Conservation (phyloP, 2,113 vertebrate genomes). For the Periophthalmus modestus region DNA sequence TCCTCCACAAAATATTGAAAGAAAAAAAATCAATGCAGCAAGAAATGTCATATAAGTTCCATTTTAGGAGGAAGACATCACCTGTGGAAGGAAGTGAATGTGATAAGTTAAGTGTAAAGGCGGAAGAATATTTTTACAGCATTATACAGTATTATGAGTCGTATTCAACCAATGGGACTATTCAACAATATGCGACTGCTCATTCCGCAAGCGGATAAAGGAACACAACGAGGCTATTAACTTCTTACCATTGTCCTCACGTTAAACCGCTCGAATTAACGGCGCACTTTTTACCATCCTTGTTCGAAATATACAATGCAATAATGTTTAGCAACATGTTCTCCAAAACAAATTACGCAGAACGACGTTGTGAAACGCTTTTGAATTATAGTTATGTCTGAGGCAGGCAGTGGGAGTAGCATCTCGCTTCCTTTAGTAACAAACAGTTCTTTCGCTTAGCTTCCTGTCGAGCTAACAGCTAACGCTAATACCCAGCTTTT, state of each 20-base stretch:
- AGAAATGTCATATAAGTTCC: slow-evolving; percentile 49
- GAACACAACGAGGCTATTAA: slow-evolving; percentile 26
- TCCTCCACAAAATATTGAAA: slow-evolving; percentile 20
- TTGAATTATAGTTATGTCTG: slow-evolving; percentile 30
- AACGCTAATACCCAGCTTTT: slow-evolving; percentile 53
- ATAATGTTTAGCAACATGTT: not conserved
- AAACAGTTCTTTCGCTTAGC: slow-evolving; percentile 33
- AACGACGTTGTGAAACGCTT: not conserved
- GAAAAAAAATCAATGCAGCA: slow-evolving; percentile 17
- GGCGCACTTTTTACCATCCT: not conserved
- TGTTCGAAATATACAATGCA: too few species aligned
- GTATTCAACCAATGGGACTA: not conserved
- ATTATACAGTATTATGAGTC: not conserved
- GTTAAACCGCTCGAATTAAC: slow-evolving; percentile 28
- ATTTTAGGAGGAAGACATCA: slow-evolving; percentile 55
- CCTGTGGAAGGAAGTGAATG: slow-evolving; percentile 52
- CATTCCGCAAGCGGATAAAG: slow-evolving; percentile 5
- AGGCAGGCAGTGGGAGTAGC: not conserved
- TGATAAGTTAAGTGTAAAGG: too few species aligned
- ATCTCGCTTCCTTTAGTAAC: slow-evolving; percentile 16
- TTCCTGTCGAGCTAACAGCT: slow-evolving; percentile 47
- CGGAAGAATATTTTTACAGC: not conserved
- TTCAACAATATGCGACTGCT: not conserved
- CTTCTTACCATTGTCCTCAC: slow-evolving; percentile 39
- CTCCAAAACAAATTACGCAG: not conserved